Evolutionary conservation across 2,797 vertebrate species (phyloP).

Genomic region (Hapalemur alaotrensis): DNA sequence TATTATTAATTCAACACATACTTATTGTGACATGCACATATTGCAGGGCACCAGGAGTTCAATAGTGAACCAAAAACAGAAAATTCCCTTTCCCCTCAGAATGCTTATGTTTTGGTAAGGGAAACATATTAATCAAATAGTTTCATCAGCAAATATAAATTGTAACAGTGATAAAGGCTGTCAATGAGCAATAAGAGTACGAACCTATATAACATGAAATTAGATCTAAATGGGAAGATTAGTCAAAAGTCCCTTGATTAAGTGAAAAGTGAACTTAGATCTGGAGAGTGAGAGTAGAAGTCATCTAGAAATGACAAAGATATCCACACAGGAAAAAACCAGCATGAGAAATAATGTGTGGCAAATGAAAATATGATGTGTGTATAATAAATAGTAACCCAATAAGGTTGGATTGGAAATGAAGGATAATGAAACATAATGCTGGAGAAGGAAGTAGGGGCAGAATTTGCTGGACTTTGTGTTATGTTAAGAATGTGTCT

Average conservation of each 20-base stretch:
- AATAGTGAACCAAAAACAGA: background rate
- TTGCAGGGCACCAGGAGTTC: background rate
- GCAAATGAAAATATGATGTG: background rate
- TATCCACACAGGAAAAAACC: background rate
- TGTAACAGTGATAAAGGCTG: background rate
- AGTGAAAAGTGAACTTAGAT: background rate
- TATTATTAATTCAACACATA: background rate
- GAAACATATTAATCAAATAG: background rate
- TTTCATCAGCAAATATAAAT: background rate
- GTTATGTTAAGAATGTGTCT: background rate
- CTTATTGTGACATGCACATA: background rate
- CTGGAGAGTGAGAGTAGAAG: background rate
- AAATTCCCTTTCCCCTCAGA: background rate
- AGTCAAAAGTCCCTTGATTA: background rate
- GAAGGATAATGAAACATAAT: background rate
- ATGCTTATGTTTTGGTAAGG: background rate
- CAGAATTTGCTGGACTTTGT: background rate
- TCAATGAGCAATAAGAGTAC: background rate
- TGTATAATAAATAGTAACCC: background rate
- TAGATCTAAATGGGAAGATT: background rate
- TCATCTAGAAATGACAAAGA: background rate
- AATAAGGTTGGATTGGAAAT: background rate
- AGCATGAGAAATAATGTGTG: background rate
- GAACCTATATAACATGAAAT: background rate
- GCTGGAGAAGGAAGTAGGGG: background rate